These are phyloP conservation scores for Clamator glandarius DNA, from an alignment of 2,797 vertebrate genomes.

Conservation along the genomic window DNA sequence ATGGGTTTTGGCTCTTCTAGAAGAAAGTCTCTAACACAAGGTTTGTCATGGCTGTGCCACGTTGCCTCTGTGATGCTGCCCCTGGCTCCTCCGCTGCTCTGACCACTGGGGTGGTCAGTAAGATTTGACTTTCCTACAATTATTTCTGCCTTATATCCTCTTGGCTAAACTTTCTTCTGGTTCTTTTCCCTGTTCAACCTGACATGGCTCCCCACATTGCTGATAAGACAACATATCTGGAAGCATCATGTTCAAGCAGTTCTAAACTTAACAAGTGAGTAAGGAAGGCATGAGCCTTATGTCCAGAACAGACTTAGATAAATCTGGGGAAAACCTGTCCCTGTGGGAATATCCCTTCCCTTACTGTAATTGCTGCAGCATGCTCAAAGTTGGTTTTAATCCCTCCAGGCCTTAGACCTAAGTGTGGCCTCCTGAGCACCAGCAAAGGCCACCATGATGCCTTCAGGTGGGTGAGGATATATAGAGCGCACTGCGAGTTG, in stretches of 20 bases:
- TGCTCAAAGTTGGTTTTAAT: background rate
- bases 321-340: background rate
- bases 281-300: background rate
- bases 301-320: background rate
- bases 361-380: background rate
- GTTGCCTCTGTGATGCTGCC: background rate
- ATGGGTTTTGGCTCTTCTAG: background rate
- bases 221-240: background rate
- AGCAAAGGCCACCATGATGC: rapidly evolving
- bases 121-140: rapidly evolving
- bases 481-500: too few relatives aligned
- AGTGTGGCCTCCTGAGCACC: background rate
- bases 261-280: background rate
- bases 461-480: rapidly evolving
- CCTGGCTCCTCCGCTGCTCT: background rate
- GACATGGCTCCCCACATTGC: background rate
- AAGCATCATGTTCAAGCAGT: background rate
- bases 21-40: rapidly evolving
- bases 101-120: rapidly evolving
- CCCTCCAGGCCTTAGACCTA: background rate
- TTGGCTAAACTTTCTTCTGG: background rate
- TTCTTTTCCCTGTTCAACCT: background rate
- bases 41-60: rapidly evolving
- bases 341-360: background rate
- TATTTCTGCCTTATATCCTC: background rate